phyloP scores from a whole-genome alignment of 2,888 invertebrate genomes.

The Pachycephus smyrnensis region DNA sequence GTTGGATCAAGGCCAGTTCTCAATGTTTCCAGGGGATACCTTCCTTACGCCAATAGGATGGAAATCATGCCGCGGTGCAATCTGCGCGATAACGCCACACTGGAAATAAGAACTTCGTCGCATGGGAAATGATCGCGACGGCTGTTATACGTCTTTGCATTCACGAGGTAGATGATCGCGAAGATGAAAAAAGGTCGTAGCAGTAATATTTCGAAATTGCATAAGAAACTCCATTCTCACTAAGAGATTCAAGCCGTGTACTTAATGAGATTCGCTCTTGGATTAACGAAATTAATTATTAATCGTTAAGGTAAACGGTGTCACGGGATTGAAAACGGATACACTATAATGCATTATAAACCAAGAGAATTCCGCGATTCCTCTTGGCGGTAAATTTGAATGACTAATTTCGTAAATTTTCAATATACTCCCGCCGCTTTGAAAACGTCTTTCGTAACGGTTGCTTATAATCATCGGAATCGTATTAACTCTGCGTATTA shows the following conservation, averaged over 20 bases:
- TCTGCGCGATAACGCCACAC: background rate
- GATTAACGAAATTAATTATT: background rate
- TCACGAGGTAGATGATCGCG: background rate
- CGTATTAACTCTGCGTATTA: too few species aligned
- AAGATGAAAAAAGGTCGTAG: background rate
- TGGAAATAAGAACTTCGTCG: background rate
- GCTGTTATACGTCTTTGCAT: background rate
- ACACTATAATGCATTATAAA: background rate
- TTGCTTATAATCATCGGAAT: too few species aligned
- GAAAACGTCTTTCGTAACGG: background rate
- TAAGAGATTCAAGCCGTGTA: background rate
- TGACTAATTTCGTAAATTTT: background rate
- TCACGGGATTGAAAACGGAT: background rate
- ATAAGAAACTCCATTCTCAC: background rate
- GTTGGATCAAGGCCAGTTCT: background rate
- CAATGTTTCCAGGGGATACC: background rate
- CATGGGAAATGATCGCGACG: background rate
- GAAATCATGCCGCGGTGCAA: background rate
- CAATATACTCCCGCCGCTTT: background rate
- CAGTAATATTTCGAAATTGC: background rate
- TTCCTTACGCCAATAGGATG: background rate
- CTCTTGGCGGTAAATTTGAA: background rate
- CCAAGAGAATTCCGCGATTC: background rate
- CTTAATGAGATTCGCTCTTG: background rate
- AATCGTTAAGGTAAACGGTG: background rate